Evolutionary conservation across 2,888 invertebrate species (phyloP), one percentile per base, ranked within the genome.

Genomic region (Epinotia bilunana): DNA sequence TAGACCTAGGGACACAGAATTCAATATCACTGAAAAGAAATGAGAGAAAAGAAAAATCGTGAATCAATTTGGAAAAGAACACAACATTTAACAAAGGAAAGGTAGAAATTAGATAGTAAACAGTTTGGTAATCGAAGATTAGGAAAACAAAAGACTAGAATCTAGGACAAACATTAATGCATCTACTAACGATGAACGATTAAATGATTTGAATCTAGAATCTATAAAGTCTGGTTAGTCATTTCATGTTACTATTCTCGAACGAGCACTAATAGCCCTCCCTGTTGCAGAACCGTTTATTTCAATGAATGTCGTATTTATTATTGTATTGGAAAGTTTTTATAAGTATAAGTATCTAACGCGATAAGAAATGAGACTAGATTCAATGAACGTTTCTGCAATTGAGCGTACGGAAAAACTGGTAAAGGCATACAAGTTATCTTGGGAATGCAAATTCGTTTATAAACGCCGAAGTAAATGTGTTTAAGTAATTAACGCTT

Each of bases 21-120:
- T 93, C 90, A 92, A 93, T 90, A 92, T 93, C 92, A 93, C 93
- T 93, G 92, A 90, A 93, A 93, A 91, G 90, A 92, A 92, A 91
- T 90, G 87, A 91, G 80, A 88, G 80, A 90, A 87, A 88, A 87
- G 81, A 83, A 83, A 75, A 80, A 83, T 82, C 84, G 83, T 86
- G 81, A 88, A 87, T 86, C 83, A 83, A 79, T 83, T 85, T 84
- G 85, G 79, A 85, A 82, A 79, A 77, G 75, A 75, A 76, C 6
- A 77, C 77, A 78, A 78, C 77, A 79, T 80, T 80, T 69, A 80
- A 61, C 72, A 80, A 78, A 74, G 76, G 63, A 68, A n/a, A 61
- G 67, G 73, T 67, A 13, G 49, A 71, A 72, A 71, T 67, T 28
- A 74, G 33, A 23, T 28, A 53, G 28, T 46, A 49, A 65, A 28